These are phyloP conservation scores for Catostomus latipinnis DNA, from an alignment of 2,797 vertebrate species.

Conservation along the genomic window DNA sequence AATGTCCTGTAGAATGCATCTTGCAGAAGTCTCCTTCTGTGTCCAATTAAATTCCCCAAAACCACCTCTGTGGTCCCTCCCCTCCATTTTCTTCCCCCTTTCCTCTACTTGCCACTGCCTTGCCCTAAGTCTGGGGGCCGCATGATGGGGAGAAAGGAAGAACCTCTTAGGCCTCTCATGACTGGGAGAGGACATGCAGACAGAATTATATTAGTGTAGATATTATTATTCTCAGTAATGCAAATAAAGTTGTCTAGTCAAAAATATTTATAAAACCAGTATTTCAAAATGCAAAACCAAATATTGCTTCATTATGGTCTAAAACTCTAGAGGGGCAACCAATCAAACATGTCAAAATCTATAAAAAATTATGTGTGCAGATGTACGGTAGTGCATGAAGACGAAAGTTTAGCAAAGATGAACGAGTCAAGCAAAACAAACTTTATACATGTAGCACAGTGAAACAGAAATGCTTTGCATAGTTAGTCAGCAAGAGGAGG, in stretches of 20 bases:
- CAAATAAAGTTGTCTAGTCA: not conserved
- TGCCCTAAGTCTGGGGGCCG: slow-evolving; percentile 42
- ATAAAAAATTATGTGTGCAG: no score
- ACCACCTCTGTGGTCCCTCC: not conserved
- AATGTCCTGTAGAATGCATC: slow-evolving; percentile 42
- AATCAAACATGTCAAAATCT: no score
- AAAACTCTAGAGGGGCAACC: not conserved
- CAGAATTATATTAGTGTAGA: slow-evolving; percentile 35
- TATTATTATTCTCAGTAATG: slow-evolving; percentile 18
- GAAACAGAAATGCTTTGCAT: slow-evolving; percentile 24
- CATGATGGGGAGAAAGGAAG: slow-evolving; percentile 29
- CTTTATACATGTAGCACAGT: not conserved
- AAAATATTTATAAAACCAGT: no score
- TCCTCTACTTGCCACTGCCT: slow-evolving; percentile 37
- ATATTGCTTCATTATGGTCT: not conserved
- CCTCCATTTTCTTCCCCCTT: slow-evolving; percentile 29
- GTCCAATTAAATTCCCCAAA: slow-evolving; percentile 58
- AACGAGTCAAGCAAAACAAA: not conserved
- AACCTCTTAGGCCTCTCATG: slow-evolving; percentile 32
- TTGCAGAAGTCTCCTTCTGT: slow-evolving; percentile 56
- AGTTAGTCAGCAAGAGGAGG: slow-evolving; percentile 52
- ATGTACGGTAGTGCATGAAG: no score
- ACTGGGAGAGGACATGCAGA: slow-evolving; percentile 38
- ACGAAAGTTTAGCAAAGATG: no score
- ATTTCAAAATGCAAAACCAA: not conserved